Base-by-base conservation (phyloP, 2,113 vertebrate species). In the Coptodon bakossiorum region DNA sequence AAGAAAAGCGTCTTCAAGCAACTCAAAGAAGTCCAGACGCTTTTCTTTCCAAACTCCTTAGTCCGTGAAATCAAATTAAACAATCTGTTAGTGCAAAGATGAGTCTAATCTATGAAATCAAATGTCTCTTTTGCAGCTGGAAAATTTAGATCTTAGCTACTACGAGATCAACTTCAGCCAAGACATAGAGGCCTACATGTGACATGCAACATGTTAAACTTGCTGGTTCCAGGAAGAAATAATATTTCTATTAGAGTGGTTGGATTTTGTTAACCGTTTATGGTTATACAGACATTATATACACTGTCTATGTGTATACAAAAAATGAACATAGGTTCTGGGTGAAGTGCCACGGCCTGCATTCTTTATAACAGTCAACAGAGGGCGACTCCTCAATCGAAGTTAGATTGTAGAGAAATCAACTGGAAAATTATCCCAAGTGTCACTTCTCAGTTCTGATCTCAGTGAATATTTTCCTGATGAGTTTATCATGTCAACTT, bases 201-300 rank as follows among this genome's bases (percentile, higher is more conserved):
- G 54, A 57, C 22, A 16, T 29, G 56, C 12, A 0, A 29, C 24
- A 59, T 29, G 13, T 14, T 27, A 59, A 22, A 59, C 24, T 3
- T 61, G 7, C 19, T 68, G 19, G 4, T 38, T 38, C 61, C 34
- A 22, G 34, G 63, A 68, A 40, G 19, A 38, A 68, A 68, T 0
- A 13, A 22, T 14, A 40, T 40, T 40, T 68, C 0, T 68, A 14
- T 68, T 40, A 19, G 16, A 17, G 14, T 59, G 14, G 27, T 1
- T 3, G 13, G 7, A 14, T 29, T 29, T 29, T 59, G 24, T 9
- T 59, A 59, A 16, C 12, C 29, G 24, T 0, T 27, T 59, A 27
- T 8, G 34, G n/a, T 71, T 1, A 43, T 24, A 0, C 3, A 16
- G 63, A 24, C 11, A 9, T 38, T n/a, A 66, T 40, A 14, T 24